Base-by-base conservation (phyloP, 2,797 vertebrate species). In the Pipistrellus nathusii region DNA sequence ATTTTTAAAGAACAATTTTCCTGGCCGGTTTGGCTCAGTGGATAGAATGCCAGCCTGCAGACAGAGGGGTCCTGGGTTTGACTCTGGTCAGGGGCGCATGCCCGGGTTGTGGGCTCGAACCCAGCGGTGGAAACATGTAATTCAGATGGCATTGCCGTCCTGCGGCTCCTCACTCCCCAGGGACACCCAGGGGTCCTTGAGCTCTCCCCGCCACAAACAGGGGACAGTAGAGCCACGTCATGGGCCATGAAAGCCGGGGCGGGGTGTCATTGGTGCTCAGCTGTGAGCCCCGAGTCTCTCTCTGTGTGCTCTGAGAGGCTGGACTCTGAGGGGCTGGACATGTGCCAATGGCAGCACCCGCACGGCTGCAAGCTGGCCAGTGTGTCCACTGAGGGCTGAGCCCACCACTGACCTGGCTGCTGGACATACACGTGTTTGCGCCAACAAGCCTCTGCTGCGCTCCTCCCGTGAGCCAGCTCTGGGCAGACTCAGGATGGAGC, bases 391-490 rank as follows among this genome's bases (percentile, higher is more conserved):
- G 55, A n/a, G 71, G 69, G 30, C 2, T 1, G 69, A n/a, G 12
- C 4, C 23, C 78, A 3, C 8, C 15, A 11, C 21, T 27, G 30
- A 5, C 84, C 38, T 1, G 6, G 72, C 66, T 64, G 41, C 32
- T 4, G 32, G 14, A 44, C 0, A 2, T 3, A 4, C 38, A 23
- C 17, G 3, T 0, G 11, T 11, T 14, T 53, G 9, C 0, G 0
- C 25, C 14, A 1, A 1, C 21, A 51, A 32, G 14, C 25, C 18
- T 27, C 55, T 21, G 23, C 12, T 2, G 4, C 0, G 0, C 1
- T 18, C 53, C 81, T 44, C 35, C 23, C 0, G 0, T 27, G 44
- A 1, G 7, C 21, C 0, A 0, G 9, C 46, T 3, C 71, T 4
- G 66, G 71, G 73, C 14, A 10, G 44, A 35, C 59, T 51, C 27